A percentile compares a stretch with the other conserved stretches of the same genome.
Conservation (phyloP, 2,888 invertebrate genomes). For the Rotaria magnacalcarata region DNA sequence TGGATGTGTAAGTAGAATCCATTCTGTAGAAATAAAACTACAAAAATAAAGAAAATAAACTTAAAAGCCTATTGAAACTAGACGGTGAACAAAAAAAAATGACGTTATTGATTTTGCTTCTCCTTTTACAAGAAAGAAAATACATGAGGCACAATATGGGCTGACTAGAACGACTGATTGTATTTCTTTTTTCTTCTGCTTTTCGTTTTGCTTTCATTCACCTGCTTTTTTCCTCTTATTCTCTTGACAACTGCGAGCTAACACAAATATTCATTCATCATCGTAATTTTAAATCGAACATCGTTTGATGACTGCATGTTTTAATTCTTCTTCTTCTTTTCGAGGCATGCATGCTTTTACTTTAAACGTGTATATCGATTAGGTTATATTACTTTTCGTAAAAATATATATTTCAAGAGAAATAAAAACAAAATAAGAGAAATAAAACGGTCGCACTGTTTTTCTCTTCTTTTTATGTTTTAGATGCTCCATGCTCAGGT, state of each 20-base stretch:
- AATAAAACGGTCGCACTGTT: no score
- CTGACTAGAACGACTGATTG: neutral
- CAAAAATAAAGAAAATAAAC: no score
- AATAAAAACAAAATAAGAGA: no score
- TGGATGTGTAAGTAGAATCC: neutral
- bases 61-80: no score
- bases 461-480: no score
- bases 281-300: neutral
- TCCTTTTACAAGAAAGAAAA: neutral
- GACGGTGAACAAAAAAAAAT: no score
- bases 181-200: neutral
- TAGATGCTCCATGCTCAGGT: neutral
- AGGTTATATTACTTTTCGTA: neutral
- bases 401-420: neutral
- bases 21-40: no score
- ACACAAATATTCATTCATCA: neutral
- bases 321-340: neutral
- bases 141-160: neutral
- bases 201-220: neutral
- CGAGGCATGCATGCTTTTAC: neutral
- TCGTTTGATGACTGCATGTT: neutral
- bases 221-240: neutral
- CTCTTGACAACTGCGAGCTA: neutral
- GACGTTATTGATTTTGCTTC: neutral
- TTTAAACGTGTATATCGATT: neutral